A percentile compares a stretch with the other conserved stretches of the same genome.
Conservation (phyloP, 2,113 vertebrate species). For the Pygoscelis antarcticus region DNA sequence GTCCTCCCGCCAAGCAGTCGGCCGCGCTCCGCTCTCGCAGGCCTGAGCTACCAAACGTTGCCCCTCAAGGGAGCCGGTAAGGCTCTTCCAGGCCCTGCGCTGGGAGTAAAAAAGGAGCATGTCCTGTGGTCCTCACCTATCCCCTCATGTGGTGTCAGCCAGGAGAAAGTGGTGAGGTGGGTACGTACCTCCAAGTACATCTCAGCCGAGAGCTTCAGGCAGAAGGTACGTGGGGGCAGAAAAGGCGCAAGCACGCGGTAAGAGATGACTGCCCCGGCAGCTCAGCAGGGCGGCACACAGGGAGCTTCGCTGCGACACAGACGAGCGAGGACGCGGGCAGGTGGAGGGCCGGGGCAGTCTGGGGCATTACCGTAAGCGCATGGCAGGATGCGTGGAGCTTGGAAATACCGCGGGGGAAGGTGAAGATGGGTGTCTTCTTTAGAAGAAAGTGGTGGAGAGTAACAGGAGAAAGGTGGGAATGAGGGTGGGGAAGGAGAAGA, state of each 20-base stretch:
- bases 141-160: accelerated
- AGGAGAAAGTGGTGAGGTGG: background rate
- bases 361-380: accelerated
- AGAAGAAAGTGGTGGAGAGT: background rate
- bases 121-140: background rate
- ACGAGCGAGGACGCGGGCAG: accelerated
- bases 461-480: background rate
- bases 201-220: background rate
- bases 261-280: background rate
- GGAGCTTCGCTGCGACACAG: background rate
- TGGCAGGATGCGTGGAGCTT: accelerated
- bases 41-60: background rate
- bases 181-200: accelerated
- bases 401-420: background rate
- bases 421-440: background rate
- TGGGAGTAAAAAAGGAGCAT: accelerated
- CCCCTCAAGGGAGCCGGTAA: background rate
- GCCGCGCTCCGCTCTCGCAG: accelerated
- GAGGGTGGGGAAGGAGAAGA: background rate
- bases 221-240: background rate
- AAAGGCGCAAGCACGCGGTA: background rate
- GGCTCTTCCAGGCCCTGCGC: background rate
- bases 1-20: background rate
- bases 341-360: too few species aligned
- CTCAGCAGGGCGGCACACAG: accelerated